Conservation (phyloP, 2,797 vertebrate genomes). For the Crypturellus tataupa region DNA sequence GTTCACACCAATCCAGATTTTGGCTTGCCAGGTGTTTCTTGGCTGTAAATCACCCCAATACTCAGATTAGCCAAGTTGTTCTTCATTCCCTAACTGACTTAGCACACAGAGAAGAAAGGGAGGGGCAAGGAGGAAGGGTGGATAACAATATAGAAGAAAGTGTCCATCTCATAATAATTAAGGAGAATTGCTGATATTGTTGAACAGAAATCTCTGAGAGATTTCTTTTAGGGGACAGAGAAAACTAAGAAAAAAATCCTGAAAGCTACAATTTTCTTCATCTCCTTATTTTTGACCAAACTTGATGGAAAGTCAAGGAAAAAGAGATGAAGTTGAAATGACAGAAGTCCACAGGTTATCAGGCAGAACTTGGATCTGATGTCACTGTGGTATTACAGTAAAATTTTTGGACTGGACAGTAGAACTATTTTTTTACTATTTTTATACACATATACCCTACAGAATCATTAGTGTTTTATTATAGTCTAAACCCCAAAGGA, state of each 20-base stretch:
- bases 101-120: slow-evolving; percentile 24
- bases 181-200: slow-evolving; percentile 16
- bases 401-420: neutral
- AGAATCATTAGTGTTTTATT: neutral
- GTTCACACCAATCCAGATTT: slow-evolving; percentile 24
- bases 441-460: neutral
- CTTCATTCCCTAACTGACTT: slow-evolving; percentile 37
- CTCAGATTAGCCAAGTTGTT: slow-evolving; percentile 30
- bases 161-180: slow-evolving; percentile 26
- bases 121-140: neutral
- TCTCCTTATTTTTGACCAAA: neutral
- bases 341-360: neutral
- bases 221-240: neutral
- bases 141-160: neutral
- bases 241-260: neutral
- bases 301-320: neutral
- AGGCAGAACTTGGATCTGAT: neutral
- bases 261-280: neutral
- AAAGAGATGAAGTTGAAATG: neutral
- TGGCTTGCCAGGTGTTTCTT: slow-evolving; percentile 18
- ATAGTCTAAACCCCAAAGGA: neutral
- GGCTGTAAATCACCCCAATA: slow-evolving; percentile 21
- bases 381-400: neutral
- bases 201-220: neutral
- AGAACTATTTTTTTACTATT: neutral